Evolutionary conservation across 37 sponge, comb jelly and placozoan genomes (phyloP).

Genomic region (Spongilla lacustris): DNA sequence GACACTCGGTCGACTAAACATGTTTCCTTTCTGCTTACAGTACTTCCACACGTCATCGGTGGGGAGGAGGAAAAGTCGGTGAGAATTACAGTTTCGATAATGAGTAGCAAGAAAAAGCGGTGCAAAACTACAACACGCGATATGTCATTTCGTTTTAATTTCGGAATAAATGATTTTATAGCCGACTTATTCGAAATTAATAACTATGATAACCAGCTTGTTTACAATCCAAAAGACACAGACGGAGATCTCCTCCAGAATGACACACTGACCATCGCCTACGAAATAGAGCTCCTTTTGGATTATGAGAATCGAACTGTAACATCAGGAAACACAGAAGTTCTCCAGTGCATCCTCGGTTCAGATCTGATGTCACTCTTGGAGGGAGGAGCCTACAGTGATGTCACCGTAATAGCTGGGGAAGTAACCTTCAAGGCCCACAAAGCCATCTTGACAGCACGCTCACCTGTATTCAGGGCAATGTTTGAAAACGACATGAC

Average conservation of each 20-base stretch:
- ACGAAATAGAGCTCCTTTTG: neutral
- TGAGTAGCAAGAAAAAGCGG: neutral
- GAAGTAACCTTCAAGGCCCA: slow-evolving; percentile 63
- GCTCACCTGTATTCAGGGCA: slow-evolving; percentile 88
- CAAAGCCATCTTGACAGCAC: slow-evolving; percentile 64
- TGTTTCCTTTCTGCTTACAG: neutral
- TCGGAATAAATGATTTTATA: neutral
- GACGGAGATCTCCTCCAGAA: neutral
- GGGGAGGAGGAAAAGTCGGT: neutral
- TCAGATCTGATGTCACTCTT: slow-evolving; percentile 51
- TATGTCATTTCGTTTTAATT: neutral
- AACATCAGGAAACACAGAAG: neutral
- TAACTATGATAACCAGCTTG: neutral
- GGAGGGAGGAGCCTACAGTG: slow-evolving; percentile 47
- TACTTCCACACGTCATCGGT: neutral
- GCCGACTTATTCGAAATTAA: neutral
- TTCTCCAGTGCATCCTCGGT: slow-evolving; percentile 28
- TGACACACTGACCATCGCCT: neutral
- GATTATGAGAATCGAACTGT: neutral
- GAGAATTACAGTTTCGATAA: neutral
- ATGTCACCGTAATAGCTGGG: slow-evolving; percentile 63
- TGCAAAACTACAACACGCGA: neutral
- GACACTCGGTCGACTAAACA: neutral
- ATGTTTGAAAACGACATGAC: slow-evolving; percentile 89
- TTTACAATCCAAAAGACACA: neutral